Conservation (phyloP, 2,888 invertebrate species). For the Pollenia angustigena region DNA sequence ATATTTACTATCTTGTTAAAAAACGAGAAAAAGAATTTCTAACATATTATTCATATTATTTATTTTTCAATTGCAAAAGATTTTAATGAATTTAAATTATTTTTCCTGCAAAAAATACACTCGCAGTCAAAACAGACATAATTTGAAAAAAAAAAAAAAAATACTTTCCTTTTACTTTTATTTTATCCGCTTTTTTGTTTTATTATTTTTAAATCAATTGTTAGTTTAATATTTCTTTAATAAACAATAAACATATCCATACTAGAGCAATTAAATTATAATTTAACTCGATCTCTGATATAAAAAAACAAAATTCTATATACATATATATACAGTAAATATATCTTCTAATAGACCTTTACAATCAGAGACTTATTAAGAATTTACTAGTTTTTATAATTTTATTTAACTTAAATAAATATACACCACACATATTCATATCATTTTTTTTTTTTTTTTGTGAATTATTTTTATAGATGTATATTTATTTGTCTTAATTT, state of each 20-base stretch:
- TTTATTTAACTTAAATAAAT: conserved; percentile 41
- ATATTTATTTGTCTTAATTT: conserved; percentile 4
- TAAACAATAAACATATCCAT: conserved; percentile 66
- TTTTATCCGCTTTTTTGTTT: background rate
- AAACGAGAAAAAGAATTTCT: background rate
- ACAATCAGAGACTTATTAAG: conserved; percentile 66
- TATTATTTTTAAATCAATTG: conserved; percentile 5
- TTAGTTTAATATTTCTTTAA: conserved; percentile 28
- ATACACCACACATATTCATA: conserved; percentile 50
- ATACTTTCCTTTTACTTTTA: conserved; percentile 4
- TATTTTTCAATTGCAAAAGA: background rate
- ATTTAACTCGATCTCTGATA: conserved; percentile 64
- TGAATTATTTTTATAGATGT: conserved; percentile 60
- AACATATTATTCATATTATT: background rate
- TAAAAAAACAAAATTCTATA: conserved; percentile 25
- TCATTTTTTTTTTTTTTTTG: conserved; percentile 47
- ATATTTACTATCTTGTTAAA: background rate
- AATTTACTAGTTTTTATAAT: conserved; percentile 67
- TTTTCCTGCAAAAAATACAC: background rate
- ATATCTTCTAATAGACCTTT: conserved; percentile 12
- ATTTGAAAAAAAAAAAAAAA: conserved; percentile 22
- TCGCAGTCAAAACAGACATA: conserved; percentile 41
- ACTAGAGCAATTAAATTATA: conserved; percentile 58
- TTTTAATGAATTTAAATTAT: background rate
- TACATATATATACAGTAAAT: background rate